phyloP scores from a whole-genome alignment of 2,797 vertebrate species.

The Babyrousa celebensis region DNA sequence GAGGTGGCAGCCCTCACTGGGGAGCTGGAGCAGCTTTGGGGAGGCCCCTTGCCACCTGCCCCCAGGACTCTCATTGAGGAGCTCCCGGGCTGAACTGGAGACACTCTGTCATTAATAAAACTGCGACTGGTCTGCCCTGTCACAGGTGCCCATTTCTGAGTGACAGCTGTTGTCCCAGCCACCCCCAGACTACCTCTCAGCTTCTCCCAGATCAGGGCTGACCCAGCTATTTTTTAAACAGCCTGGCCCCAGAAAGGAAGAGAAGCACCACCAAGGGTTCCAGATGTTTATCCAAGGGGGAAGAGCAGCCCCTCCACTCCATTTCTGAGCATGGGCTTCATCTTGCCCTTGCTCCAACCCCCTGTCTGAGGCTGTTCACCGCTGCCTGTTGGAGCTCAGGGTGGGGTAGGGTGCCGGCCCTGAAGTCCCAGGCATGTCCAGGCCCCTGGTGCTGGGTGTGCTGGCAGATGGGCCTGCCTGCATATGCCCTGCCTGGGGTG shows the following conservation, averaged over 20 bases:
- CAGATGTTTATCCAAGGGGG: slow-evolving; percentile 71
- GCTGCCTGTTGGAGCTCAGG: neutral
- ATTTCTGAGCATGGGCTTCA: neutral
- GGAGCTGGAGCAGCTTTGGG: slow-evolving; percentile 90
- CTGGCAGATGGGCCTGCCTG: neutral
- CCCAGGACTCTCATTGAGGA: slow-evolving; percentile 93
- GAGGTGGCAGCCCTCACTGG: slow-evolving; percentile 90
- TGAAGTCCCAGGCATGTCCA: neutral
- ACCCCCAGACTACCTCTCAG: neutral
- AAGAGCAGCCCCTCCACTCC: neutral
- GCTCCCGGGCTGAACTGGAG: slow-evolving; percentile 81
- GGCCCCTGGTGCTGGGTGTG: neutral
- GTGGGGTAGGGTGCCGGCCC: neutral
- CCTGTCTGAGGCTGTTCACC: neutral
- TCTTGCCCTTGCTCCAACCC: neutral
- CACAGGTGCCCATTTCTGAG: neutral
- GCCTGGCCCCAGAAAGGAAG: slow-evolving; percentile 1
- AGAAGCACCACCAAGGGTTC: neutral
- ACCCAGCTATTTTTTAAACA: neutral
- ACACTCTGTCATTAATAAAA: slow-evolving; percentile 75
- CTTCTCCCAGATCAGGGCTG: neutral
- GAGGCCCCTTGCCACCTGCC: slow-evolving; percentile 88
- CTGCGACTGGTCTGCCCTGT: neutral
- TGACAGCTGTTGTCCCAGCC: neutral
- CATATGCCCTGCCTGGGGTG: fast-evolving